Base-by-base conservation (phyloP, 2,888 invertebrate species). In the Yponomeuta plumbellus region DNA sequence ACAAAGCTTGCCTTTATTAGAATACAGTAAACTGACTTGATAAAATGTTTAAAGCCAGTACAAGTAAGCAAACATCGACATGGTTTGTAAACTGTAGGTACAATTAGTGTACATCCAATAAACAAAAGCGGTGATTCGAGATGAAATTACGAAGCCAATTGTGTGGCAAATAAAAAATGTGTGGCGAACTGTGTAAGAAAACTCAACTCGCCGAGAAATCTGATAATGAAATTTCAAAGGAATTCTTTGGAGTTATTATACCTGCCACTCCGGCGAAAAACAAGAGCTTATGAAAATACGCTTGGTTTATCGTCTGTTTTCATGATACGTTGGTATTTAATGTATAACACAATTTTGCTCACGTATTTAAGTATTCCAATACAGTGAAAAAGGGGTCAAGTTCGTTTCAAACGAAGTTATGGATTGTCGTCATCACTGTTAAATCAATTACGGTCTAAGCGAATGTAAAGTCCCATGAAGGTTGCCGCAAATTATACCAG, bases 91-190 rank as follows among this genome's bases (percentile, higher is more conserved):
- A 34, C 34, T 34, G 34, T 8, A n/a, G n/a, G n/a, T n/a, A n/a
- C n/a, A n/a, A n/a, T n/a, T n/a, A n/a, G n/a, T n/a, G n/a, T n/a
- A 66, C 67, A 67, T 67, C 71, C 11, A 22, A 3, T 59, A 59
- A 59, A 59, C 58, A n/a, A 11, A 59, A 22, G 21, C 59, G 59
- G 59, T 11, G 23, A 59, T 21, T 59, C 59, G 21, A 23, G 23
- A 21, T n/a, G n/a, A 57, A 57, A 57, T 57, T 57, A 20, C 57
- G 2, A 59, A 21, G 59, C 22, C 2, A 13, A 20, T 59, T 59
- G 23, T 59, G 59, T 59, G 59, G 59, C 59, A 59, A 59, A 59
- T 22, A 21, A 59, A 59, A 59, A 59, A 59, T 59, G 59, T 59
- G 59, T 20, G 21, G 59, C 59, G 22, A 22, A 59, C 11, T 21